Evolutionary conservation across 2,113 vertebrate genomes (phyloP).

Genomic region (Marmota monax): DNA sequence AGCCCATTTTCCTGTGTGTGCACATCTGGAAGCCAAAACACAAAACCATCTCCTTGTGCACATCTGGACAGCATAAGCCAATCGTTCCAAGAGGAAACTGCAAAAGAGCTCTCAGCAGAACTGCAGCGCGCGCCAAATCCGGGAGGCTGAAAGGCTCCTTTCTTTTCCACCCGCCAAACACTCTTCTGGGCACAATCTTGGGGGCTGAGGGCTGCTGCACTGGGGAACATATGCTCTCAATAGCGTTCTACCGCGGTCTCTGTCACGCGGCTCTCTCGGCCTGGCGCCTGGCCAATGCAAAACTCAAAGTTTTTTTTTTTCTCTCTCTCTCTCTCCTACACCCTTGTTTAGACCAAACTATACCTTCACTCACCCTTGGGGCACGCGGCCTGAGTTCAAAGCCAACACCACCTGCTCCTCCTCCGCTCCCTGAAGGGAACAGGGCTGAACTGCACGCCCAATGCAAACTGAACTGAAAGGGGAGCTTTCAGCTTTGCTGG

Average conservation of each 20-base stretch:
- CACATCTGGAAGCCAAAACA: constrained; percentile 56
- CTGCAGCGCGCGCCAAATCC: rapidly evolving
- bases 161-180: constrained; percentile 36
- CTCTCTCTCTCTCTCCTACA: neutral
- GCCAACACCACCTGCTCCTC: constrained; percentile 60
- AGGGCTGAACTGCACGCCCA: rapidly evolving
- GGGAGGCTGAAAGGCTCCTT: constrained; percentile 66
- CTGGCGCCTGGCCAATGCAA: constrained; percentile 68
- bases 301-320: neutral
- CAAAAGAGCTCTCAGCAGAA: neutral
- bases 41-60: neutral
- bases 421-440: neutral
- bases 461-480: neutral
- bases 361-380: constrained; percentile 71
- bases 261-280: constrained; percentile 33
- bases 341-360: constrained; percentile 61
- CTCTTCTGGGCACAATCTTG: neutral
- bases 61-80: constrained; percentile 72
- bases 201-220: neutral
- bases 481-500: neutral
- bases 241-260: neutral
- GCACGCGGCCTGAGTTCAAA: constrained; percentile 63
- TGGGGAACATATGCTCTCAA: neutral
- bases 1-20: neutral
- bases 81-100: constrained; percentile 47